Evolutionary conservation across 2,888 invertebrate genomes (phyloP), one percentile per base, ranked within the genome.

Genomic region (Agrochola litura): DNA sequence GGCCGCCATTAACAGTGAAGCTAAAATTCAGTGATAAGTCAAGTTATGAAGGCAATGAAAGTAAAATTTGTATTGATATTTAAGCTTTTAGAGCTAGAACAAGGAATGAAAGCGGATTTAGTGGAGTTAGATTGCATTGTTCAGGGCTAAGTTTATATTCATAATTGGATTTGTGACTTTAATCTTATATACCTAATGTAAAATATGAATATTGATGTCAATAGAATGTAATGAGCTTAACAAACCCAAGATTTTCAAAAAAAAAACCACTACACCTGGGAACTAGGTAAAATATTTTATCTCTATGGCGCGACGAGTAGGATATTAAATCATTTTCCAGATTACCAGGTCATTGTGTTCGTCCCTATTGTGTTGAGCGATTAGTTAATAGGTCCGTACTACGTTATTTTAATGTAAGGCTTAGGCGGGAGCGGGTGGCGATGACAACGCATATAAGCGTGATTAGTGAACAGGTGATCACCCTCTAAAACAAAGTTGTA

Each of bases 271-370:
- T 14, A 64, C 16, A 41, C 2, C 41, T n/a, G n/a, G 41, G 41
- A 65, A 25, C 1, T 16, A 9, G 16, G 8, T 30, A 60, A 60
- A 60, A 25, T 43, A 25, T 65, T 43, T 10, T 9, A 25, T 25
- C 16, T 65, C n/a, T 25, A 19, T 19, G n/a, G 25, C 14, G 14
- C 22, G 46, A 41, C 30, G 41, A n/a, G 66, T 41, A 14, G 14
- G 14, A 77, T 64, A 73, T 82, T 82, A 82, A 77, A 75, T 67
- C 43, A 67, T 82, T 46, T 72, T 14, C 54, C 75, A 71, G 67
- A 77, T 84, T 83, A 79, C 69, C 63, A 66, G 22, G 25, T 61
- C 71, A 80, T 77, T 83, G 70, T 80, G 41, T 67, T 16, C 22
- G 66, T 12, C 6, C 1, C 77, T 77, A 84, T 83, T 84, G 71